phyloP scores from a whole-genome alignment of 2,888 invertebrate genomes.

The Amphipoea oculea region DNA sequence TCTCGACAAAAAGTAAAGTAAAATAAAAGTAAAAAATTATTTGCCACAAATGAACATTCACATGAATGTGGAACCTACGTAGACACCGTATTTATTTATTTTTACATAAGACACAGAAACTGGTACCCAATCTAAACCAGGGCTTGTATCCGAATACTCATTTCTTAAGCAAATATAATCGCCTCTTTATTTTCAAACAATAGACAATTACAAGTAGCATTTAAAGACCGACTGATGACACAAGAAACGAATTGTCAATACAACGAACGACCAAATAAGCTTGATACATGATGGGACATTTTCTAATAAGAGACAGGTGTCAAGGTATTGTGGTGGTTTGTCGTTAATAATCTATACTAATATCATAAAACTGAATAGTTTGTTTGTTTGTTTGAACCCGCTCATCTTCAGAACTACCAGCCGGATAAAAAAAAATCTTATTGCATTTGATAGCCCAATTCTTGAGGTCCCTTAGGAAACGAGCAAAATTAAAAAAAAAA shows the following conservation, averaged over 20 bases:
- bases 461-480: background rate
- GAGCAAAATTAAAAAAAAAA: background rate
- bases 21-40: background rate
- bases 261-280: slow-evolving; percentile 49
- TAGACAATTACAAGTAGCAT: slow-evolving; percentile 73
- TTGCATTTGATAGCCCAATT: background rate
- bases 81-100: background rate
- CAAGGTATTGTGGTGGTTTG: slow-evolving; percentile 59
- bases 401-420: background rate
- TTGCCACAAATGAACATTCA: background rate
- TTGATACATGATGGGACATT: slow-evolving; percentile 41
- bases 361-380: background rate
- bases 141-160: slow-evolving; percentile 10
- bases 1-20: background rate
- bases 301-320: slow-evolving; percentile 51
- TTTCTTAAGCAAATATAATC: slow-evolving; percentile 64
- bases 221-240: slow-evolving; percentile 71
- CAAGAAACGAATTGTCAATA: slow-evolving; percentile 79
- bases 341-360: slow-evolving; percentile 59
- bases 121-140: background rate
- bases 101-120: background rate
- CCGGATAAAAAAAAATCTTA: background rate
- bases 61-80: background rate
- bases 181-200: slow-evolving; percentile 71
- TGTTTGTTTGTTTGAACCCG: background rate